These are phyloP conservation scores for Neoarius graeffei DNA, from an alignment of 2,113 vertebrate species.

Conservation along the genomic window DNA sequence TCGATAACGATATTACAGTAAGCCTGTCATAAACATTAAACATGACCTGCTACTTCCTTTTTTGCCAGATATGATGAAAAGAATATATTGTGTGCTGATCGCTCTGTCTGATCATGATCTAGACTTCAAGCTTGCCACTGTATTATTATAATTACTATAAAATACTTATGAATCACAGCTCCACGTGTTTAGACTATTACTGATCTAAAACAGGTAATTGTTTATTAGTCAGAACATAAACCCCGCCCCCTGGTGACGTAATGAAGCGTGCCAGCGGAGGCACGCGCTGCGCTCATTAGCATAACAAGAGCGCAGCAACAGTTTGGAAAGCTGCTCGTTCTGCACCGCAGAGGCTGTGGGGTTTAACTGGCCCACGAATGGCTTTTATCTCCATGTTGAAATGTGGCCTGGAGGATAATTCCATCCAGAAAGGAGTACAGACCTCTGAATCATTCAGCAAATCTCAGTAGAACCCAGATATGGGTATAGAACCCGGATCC, in stretches of 20 bases:
- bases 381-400: too few relatives aligned
- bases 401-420: background rate
- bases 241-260: conserved; percentile 10
- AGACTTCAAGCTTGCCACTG: too few relatives aligned
- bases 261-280: conserved; percentile 67
- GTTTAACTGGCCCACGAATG: background rate
- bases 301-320: conserved; percentile 67
- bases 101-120: too few relatives aligned
- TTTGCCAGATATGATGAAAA: background rate
- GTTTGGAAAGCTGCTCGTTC: conserved; percentile 54
- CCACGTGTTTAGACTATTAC: background rate
- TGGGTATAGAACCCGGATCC: too few relatives aligned
- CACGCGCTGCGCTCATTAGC: conserved; percentile 71
- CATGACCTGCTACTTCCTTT: too few relatives aligned
- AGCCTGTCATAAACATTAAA: background rate
- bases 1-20: background rate
- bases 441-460: background rate
- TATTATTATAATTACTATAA: background rate
- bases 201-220: background rate
- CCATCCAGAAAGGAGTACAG: background rate
- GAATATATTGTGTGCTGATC: too few relatives aligned
- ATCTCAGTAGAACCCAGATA: background rate
- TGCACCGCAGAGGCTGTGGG: too few relatives aligned
- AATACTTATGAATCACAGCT: background rate
- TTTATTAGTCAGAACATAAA: background rate